Percentiles rank a stretch among this genome's conserved stretches.
Conservation (phyloP, 2,888 invertebrate species). For the Kuschelorhynchus macadamiae region DNA sequence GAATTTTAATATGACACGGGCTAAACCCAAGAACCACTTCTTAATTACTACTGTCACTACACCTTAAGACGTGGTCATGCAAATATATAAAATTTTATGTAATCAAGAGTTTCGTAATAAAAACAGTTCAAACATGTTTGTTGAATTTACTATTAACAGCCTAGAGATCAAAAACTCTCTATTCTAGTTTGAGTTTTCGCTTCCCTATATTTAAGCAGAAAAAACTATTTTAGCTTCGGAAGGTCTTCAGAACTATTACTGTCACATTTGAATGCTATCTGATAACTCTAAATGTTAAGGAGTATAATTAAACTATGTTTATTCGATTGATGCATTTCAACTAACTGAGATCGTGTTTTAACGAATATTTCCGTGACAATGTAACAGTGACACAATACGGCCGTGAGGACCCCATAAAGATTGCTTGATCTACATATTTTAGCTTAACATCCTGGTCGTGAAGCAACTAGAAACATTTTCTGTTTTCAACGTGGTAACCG, state of each 20-base stretch:
- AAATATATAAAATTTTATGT: no score
- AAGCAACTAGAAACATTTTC: slow-evolving; percentile 46
- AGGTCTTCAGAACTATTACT: background rate
- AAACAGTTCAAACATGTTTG: no score
- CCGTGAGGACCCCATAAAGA: slow-evolving; percentile 58
- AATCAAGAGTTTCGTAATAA: no score
- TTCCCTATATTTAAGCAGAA: no score
- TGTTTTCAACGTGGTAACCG: no score
- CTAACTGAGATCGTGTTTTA: slow-evolving; percentile 56
- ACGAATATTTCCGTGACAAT: slow-evolving; percentile 55
- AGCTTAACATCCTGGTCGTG: slow-evolving; percentile 52
- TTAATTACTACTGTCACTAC: no score
- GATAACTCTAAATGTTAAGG: slow-evolving; percentile 53
- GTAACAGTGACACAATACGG: slow-evolving; percentile 57
- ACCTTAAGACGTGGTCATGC: no score
- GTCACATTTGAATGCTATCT: slow-evolving; percentile 7
- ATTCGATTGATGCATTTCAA: slow-evolving; percentile 54
- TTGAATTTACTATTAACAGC: no score
- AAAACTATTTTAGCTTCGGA: background rate
- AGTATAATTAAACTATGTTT: slow-evolving; percentile 54
- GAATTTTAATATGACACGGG: no score
- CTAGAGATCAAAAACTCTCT: no score
- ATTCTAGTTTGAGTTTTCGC: no score
- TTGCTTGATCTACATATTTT: slow-evolving; percentile 54
- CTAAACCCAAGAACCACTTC: no score